Evolutionary conservation across 2,888 invertebrate genomes (phyloP), one percentile per base, ranked within the genome.

Genomic region (Lepidochitona cinerea): DNA sequence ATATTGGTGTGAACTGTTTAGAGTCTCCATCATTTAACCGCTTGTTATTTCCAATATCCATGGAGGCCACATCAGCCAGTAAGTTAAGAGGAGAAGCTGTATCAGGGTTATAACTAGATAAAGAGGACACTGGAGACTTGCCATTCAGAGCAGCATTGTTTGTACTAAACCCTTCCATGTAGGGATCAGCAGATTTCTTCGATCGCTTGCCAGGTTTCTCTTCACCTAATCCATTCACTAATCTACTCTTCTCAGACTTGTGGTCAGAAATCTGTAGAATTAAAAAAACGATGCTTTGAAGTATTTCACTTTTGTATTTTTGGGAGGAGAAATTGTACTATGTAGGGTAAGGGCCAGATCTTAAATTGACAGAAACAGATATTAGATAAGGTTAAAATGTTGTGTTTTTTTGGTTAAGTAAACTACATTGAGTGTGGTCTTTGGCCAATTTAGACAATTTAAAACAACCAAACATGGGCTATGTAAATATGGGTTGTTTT

Each of bases 11-110:
- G 36, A 79, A 79, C 0, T 81, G 80, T 68, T 84, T 85, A 18
- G 81, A 79, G 41, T 80, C 77, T 68, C 78, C 81, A 59, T 83
- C 82, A 26, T 79, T 82, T 7, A 74, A 75, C 59, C 80, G 79
- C 70, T 79, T 81, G 72, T 77, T 83, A 80, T 87, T 83, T 73
- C 85, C 83, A 5, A 84, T 92, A 85, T 93, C 85, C 80, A 87
- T 93, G 6, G 94, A 90, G 0, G 94, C 94, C 1, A 94, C 94
- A 83, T 94, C 94, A 3, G 94, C 94, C 72, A 94, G 88, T 92
- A 94, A 93, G 82, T 92, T 93, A 12, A 94, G 89, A 0, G 93
- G 93, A n/a, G 85, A 85, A 4, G 83, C 75, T 54, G 64, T 71
- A 68, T 85, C 84, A 3, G 83, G 83, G 72, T 85, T 83, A 70